Conservation (phyloP, 2,888 invertebrate species). For the Ochropacha duplaris region DNA sequence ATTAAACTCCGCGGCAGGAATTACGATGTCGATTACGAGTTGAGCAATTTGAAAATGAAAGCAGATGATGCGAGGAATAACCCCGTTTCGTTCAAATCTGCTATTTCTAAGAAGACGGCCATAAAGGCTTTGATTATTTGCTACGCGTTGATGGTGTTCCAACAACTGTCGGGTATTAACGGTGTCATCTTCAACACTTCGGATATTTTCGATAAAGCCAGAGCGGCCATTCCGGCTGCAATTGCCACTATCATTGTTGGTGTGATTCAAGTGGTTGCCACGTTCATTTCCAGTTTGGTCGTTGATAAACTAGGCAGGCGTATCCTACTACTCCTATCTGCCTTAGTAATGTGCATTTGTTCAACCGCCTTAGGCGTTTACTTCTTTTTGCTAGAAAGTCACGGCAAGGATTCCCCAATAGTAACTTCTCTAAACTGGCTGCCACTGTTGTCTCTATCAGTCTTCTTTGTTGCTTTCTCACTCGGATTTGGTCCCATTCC, state of each 20-base stretch:
- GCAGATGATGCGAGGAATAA: conserved; percentile 78
- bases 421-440: conserved; percentile 86
- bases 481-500: conserved; percentile 94
- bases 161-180: conserved; percentile 93
- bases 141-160: conserved; percentile 93
- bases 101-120: conserved; percentile 84
- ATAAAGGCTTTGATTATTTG: conserved; percentile 87
- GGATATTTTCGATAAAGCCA: conserved; percentile 87
- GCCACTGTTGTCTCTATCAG: conserved; percentile 87
- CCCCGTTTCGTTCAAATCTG: conserved; percentile 79
- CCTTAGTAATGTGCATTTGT: conserved; percentile 87
- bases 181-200: conserved; percentile 92
- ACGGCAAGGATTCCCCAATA: conserved; percentile 50
- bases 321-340: conserved; percentile 88
- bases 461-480: conserved; percentile 92
- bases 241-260: conserved; percentile 91
- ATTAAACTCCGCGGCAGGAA: conserved; percentile 88
- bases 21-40: conserved; percentile 86
- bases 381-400: conserved; percentile 80
- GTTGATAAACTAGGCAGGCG: conserved; percentile 92
- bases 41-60: conserved; percentile 83
- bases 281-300: conserved; percentile 88
- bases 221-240: conserved; percentile 80
- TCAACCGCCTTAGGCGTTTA: conserved; percentile 88
- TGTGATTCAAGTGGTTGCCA: conserved; percentile 90